Base-by-base conservation (phyloP, 2,888 invertebrate genomes). In the Hemistola chrysoprasaria region DNA sequence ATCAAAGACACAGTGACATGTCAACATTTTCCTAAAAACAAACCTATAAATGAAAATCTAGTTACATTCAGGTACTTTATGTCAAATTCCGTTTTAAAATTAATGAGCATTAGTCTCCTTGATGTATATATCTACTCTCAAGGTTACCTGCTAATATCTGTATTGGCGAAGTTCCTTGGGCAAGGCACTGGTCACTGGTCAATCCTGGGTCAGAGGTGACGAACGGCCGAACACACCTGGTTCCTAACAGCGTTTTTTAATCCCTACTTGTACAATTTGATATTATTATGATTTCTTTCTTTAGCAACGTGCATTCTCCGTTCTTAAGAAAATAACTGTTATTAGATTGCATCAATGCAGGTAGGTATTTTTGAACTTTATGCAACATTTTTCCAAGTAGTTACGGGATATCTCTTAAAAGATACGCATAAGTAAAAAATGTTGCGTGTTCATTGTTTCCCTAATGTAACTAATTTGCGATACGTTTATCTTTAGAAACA, bases 121-220 rank as follows among this genome's bases (percentile, higher is more conserved):
- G 16, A 16, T 3, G n/a, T n/a, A 16, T 2, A 16, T 16, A 16
- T 16, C 16, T 16, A 3, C 16, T 55, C 63, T 63, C 69, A 69
- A 64, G 65, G 64, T 43, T 54, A 59, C 37, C 65, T 67, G 74
- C 74, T 69, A 73, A 77, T 75, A 62, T 53, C 59, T 55, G 63
- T 63, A 71, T 77, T 71, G 65, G 74, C 73, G 56, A 55, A 62
- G 43, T 46, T 46, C 60, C 51, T 51, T 44, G 47, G 55, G 59
- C 60, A 58, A 39, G 20, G 44, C 49, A 71, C 73, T 78, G 79
- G 16, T 16, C 16, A 16, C 16, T 16, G 16, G 85, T 82, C 82
- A 77, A 66, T 69, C 83, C 58, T 65, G 85, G 87, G 87, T 87
- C 87, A 87, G 65, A 85, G 87, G 87, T 87, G 80, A 84, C 74